Base-by-base conservation (phyloP, 2,113 vertebrate species). In the Pogonocichla stellata region DNA sequence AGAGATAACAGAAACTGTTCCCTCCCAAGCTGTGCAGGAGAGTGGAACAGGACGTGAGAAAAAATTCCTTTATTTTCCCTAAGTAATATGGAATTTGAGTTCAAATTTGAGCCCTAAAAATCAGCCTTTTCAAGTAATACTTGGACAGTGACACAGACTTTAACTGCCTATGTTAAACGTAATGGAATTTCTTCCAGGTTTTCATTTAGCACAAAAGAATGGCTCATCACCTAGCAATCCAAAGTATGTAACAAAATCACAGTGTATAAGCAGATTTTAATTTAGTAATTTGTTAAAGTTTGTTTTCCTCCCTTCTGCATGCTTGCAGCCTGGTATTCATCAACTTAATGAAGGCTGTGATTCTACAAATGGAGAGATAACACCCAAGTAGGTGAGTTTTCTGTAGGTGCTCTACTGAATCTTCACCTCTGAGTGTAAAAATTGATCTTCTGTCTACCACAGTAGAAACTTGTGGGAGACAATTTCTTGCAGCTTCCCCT, bases 361-460 rank as follows among this genome's bases (percentile, higher is more conserved):
- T 81, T 92, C 54, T 34, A 77, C 60, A 88, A 69, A 87, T 42
- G 70, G 36, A 88, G 93, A 90, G 64, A 50, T 80, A 96, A 96
- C 94, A 95, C 73, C 67, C 69, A 73, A 90, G 95, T 88, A 97
- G 96, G 95, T 82, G 73, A 90, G 38, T 42, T 80, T 86, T 93
- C 75, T 80, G 51, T 71, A 96, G 96, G 96, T 93, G 89, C 91
- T 95, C 87, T 83, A 83, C 78, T 80, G 78, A 94, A 87, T 92
- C 67, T 94, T 97, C 95, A 97, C 94, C 96, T 97, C 81, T 79
- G 94, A 97, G 96, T 83, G 70, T 47, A 95, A 94, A 96, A 97
- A 97, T 96, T 97, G 94, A 97, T 96, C 97, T 96, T 91, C 85
- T 94, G 95, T 95, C 97, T 95, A 95, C 88, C 72, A 89, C 95